These are phyloP conservation scores for Corythaeola cristata DNA, from an alignment of 2,113 vertebrate species.

Conservation along the genomic window DNA sequence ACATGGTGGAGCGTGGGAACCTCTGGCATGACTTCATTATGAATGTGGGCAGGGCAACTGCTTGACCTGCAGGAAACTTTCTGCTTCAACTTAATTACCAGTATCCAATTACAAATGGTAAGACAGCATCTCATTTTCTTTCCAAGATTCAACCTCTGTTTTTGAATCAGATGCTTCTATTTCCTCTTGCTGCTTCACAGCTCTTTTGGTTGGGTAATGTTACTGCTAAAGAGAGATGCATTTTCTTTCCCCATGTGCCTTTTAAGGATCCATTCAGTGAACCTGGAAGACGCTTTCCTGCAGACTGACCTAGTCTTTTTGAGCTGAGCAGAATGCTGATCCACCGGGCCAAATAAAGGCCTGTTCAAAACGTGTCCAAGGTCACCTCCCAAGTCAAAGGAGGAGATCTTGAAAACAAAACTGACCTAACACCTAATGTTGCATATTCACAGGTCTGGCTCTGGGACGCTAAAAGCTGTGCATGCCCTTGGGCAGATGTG, in stretches of 20 bases:
- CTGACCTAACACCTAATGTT: neutral
- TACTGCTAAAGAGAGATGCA: neutral
- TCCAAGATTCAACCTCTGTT: neutral
- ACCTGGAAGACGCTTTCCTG: neutral
- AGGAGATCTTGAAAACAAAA: neutral
- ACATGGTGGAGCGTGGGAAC: neutral
- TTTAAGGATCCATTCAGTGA: neutral
- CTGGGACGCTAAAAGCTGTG: neutral
- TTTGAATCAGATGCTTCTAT: neutral
- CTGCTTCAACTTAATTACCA: neutral
- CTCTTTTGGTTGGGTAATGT: neutral
- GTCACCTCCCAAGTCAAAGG: neutral
- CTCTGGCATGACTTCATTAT: neutral
- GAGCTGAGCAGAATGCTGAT: neutral
- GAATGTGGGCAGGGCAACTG: neutral
- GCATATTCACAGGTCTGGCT: neutral
- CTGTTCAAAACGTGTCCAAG: neutral
- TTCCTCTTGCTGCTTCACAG: neutral
- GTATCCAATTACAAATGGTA: neutral
- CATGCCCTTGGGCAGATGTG: neutral
- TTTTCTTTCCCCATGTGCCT: neutral
- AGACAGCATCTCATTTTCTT: neutral
- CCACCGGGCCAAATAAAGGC: neutral
- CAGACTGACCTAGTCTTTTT: neutral
- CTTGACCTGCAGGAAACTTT: neutral